Percentiles rank a stretch among this genome's conserved stretches.
phyloP scores from a whole-genome alignment of 2,113 vertebrate species.

The Odontesthes bonariensis region DNA sequence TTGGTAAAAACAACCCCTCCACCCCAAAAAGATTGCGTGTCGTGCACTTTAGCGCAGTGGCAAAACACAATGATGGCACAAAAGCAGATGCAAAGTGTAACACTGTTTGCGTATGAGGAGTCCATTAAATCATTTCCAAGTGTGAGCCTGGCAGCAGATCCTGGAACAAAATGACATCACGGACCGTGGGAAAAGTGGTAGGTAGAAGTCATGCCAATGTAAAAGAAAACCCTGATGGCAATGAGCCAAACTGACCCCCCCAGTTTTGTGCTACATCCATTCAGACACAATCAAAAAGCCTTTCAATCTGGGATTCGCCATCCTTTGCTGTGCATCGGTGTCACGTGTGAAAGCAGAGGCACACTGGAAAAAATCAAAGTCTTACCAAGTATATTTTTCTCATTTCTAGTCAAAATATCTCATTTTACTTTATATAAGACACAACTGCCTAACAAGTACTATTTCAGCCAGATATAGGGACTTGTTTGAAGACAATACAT shows the following conservation, averaged over 20 bases:
- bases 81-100: conserved; percentile 35
- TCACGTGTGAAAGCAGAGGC: no score
- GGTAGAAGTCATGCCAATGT: conserved; percentile 14
- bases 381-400: no score
- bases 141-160: conserved; percentile 11
- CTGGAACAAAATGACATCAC: conserved; percentile 29
- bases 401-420: no score
- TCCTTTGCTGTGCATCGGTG: no score
- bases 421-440: no score
- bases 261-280: neutral
- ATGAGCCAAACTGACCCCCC: conserved; percentile 23
- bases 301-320: no score
- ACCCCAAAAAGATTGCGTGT: conserved; percentile 11
- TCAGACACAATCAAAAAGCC: neutral
- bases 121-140: conserved; percentile 17
- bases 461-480: no score
- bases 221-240: conserved; percentile 20
- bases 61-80: conserved; percentile 47
- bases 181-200: conserved; percentile 10
- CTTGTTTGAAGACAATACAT: no score
- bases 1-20: conserved; percentile 64
- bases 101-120: conserved; percentile 20
- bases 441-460: no score
- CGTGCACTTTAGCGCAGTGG: conserved; percentile 28
- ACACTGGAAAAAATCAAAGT: no score